Percentiles rank a stretch among this genome's conserved stretches.
Evolutionary conservation across 2,888 invertebrate genomes (phyloP).

Genomic region (Melanchra persicariae): DNA sequence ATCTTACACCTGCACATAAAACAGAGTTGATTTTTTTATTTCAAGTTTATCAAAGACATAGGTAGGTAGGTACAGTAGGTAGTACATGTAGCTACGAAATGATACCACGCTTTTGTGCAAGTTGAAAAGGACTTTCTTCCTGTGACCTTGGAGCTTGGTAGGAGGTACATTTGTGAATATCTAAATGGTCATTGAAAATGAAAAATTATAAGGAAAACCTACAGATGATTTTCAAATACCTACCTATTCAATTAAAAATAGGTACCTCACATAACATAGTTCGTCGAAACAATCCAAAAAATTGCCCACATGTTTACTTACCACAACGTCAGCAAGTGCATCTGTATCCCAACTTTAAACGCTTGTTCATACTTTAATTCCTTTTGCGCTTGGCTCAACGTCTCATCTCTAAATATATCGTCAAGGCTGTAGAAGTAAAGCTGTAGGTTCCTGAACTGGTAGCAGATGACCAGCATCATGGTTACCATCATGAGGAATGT

Average conservation of each 20-base stretch:
- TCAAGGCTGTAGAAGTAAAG: constrained; percentile 65
- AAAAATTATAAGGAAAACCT: too few relatives aligned
- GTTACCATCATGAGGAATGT: constrained; percentile 67
- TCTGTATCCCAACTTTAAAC: constrained; percentile 73
- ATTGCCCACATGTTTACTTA: constrained; percentile 11
- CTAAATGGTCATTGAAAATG: too few relatives aligned
- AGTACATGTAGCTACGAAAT: too few relatives aligned
- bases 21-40: not conserved
- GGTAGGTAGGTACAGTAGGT: too few relatives aligned
- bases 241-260: too few relatives aligned
- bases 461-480: constrained; percentile 66
- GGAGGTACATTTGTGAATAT: too few relatives aligned
- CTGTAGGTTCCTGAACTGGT: constrained; percentile 67
- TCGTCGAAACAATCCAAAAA: too few relatives aligned
- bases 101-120: too few relatives aligned
- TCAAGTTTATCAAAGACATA: not conserved
- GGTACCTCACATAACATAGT: too few relatives aligned
- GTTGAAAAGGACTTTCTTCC: too few relatives aligned
- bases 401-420: constrained; percentile 28
- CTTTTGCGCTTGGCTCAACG: constrained; percentile 61
- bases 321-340: constrained; percentile 67
- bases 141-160: too few relatives aligned
- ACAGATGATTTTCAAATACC: too few relatives aligned
- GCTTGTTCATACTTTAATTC: constrained; percentile 71
- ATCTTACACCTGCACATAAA: constrained; percentile 34